Evolutionary conservation across 2,113 vertebrate species (phyloP), one percentile per base, ranked within the genome.

Genomic region (Cercopithecus mona): DNA sequence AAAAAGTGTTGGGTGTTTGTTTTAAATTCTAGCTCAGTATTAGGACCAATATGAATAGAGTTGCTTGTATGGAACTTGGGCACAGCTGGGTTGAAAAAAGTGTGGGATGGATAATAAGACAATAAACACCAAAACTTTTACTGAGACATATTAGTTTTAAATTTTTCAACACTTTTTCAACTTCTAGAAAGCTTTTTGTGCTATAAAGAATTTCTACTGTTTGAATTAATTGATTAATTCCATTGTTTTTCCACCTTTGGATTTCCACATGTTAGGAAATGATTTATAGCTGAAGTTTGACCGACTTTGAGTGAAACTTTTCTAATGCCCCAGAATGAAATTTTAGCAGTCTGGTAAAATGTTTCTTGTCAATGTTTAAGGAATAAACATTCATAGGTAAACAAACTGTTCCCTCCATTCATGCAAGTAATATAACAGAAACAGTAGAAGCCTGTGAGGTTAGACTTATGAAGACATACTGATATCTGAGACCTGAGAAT

Each of bases 111-210:
- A 86, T 66, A 61, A 66, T 22, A 59, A 57, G 13, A 89, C 4
- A 84, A 85, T 72, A 93, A 95, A 92, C 45, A 89, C 9, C 14
- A 40, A 86, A 78, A 3, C 20, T 85, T 96, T 86, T 87, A 52
- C 20, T 86, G 23, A 93, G 18, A 78, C 12, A 27, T 8, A 40
- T 13, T 89, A n/a, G 12, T 64, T 79, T 86, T 40, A 92, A 64
- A 79, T 0, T 48, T 94, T 73, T 32, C 16, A 57, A 40, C 35
- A 72, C 55, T 94, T 85, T 90, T 73, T 17, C 61, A 32, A 55
- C 20, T 68, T 78, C 57, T 17, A 73, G 14, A 4, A 97, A 92
- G 55, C 40, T 94, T 48, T 45, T 68, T 10, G 25, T 76, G 48
- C n/a, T 57, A 32, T 88, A 45, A 95, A 72, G 22, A 35, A 50